These are phyloP conservation scores for Steinernema khuongi DNA, from an alignment of 1,140 invertebrate genomes.

Conservation along the genomic window DNA sequence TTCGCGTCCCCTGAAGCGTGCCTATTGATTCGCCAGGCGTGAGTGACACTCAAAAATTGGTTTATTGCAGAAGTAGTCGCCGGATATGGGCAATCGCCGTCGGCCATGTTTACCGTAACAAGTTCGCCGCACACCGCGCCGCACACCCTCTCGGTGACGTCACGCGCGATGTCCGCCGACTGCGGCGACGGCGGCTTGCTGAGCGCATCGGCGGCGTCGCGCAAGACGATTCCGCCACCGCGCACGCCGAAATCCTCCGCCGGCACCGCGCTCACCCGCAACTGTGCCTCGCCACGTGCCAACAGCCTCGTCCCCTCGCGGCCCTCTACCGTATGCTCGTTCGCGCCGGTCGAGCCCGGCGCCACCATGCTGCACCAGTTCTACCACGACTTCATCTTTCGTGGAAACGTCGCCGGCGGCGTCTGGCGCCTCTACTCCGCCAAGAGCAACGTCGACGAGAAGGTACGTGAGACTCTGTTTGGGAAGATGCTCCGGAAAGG, in stretches of 20 bases:
- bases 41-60: conserved; percentile 16
- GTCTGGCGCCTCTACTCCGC: conserved; percentile 36
- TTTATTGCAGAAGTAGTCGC: conserved; percentile 6
- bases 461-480: conserved; percentile 23
- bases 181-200: not conserved
- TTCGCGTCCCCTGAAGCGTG: not conserved
- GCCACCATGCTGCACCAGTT: conserved; percentile 5
- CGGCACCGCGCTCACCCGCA: conserved; percentile 2
- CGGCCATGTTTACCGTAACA: conserved; percentile 14
- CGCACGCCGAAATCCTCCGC: not conserved
- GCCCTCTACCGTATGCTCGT: conserved; percentile 14
- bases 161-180: conserved; percentile 15
- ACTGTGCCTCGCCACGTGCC: not conserved
- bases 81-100: conserved; percentile 14
- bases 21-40: not conserved
- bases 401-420: conserved; percentile 18
- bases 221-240: conserved; percentile 8
- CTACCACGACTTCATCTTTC: conserved; percentile 12
- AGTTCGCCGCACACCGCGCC: conserved; percentile 4
- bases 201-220: not conserved
- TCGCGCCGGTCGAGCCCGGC: not conserved
- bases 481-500: too few relatives aligned
- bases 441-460: conserved; percentile 32
- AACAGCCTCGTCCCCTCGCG: not conserved
- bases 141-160: conserved; percentile 16